Evolutionary conservation across 2,888 invertebrate species (phyloP).

Genomic region (Athetis lepigone): DNA sequence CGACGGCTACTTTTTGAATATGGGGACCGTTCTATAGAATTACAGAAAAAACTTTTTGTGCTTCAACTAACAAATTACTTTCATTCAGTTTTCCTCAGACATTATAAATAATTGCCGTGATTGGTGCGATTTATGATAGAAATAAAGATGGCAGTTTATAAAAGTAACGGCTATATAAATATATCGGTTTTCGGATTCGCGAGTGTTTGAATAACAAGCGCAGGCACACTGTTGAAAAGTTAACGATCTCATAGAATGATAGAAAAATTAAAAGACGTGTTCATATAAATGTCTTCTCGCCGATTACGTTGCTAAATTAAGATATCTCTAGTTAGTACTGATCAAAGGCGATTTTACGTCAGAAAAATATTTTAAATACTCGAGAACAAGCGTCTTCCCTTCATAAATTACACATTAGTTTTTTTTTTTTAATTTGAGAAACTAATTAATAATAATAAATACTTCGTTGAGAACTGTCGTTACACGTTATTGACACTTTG

Average conservation of each 20-base stretch:
- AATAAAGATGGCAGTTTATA: conserved; percentile 61
- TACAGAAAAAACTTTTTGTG: conserved; percentile 41
- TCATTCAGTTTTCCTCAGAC: conserved; percentile 47
- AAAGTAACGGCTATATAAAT: conserved; percentile 57
- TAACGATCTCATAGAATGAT: conserved; percentile 60
- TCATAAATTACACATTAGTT: conserved; percentile 35
- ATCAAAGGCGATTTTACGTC: conserved; percentile 43
- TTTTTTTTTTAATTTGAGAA: conserved; percentile 13
- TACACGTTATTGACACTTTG: too few species aligned
- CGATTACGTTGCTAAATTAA: conserved; percentile 50
- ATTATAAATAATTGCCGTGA: conserved; percentile 60
- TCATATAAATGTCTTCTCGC: conserved; percentile 50
- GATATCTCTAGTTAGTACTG: conserved; percentile 34
- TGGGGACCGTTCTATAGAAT: conserved; percentile 38
- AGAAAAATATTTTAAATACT: conserved; percentile 29
- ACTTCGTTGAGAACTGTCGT: background rate
- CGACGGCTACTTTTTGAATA: conserved; percentile 67
- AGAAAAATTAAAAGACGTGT: conserved; percentile 57
- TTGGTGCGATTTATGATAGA: conserved; percentile 61
- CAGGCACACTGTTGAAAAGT: conserved; percentile 57
- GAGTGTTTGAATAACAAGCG: conserved; percentile 55
- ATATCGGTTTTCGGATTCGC: conserved; percentile 53
- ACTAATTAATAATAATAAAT: conserved; percentile 23
- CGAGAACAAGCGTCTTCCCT: conserved; percentile 40
- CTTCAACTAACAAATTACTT: conserved; percentile 55